Evolutionary conservation across 2,113 vertebrate genomes (phyloP).

Genomic region (Opisthocomus hoazin): DNA sequence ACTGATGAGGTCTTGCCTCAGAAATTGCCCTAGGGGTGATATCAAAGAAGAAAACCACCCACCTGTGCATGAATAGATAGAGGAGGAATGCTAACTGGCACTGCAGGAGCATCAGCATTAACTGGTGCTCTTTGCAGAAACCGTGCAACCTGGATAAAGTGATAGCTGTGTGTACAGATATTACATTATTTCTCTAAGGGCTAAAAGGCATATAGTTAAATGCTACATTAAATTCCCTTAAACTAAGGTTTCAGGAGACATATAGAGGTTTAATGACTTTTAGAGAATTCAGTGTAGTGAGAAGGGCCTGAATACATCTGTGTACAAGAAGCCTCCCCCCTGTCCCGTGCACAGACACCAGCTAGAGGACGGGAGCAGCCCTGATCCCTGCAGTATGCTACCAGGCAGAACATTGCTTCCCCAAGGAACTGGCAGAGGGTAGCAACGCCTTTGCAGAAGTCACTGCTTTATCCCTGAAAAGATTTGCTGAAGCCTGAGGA

Average conservation of each 20-base stretch:
- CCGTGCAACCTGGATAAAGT: not conserved
- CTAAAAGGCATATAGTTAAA: not conserved
- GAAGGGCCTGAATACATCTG: not conserved
- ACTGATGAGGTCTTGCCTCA: not conserved
- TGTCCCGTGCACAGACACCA: accelerated
- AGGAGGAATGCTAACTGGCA: not conserved
- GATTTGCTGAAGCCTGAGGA: not conserved
- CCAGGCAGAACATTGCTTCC: not conserved
- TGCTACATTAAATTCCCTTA: not conserved
- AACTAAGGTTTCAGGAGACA: not conserved
- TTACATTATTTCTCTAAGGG: not conserved
- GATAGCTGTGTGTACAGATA: not conserved
- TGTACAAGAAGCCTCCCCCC: not conserved
- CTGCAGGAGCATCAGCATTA: not conserved
- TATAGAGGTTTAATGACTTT: not conserved
- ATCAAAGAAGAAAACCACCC: not conserved
- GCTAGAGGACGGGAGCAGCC: not conserved
- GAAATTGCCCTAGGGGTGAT: not conserved
- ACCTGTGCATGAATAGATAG: not conserved
- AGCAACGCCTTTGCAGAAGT: not conserved
- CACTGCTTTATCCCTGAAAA: not conserved
- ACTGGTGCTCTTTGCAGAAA: not conserved
- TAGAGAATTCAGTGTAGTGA: not conserved
- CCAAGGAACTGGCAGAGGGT: not conserved
- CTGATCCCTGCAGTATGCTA: not conserved